phyloP scores from a whole-genome alignment of 2,113 vertebrate species.

The Cyanistes caeruleus region DNA sequence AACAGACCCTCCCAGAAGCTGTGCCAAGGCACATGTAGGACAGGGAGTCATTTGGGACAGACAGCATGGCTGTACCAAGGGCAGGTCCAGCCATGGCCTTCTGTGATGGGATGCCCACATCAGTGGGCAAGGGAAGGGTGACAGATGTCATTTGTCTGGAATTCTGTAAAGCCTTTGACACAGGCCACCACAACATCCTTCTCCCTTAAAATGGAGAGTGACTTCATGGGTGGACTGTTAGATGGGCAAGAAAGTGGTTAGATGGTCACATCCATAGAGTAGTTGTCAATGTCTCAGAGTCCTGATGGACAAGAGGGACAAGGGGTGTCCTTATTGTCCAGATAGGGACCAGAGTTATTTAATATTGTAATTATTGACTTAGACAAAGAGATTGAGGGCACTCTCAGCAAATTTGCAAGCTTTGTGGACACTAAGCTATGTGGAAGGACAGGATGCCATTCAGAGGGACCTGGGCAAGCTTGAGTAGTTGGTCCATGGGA shows the following conservation, averaged over 20 bases:
- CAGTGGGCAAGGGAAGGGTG: neutral
- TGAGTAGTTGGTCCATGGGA: too few relatives aligned
- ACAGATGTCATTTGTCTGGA: neutral
- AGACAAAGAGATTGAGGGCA: neutral
- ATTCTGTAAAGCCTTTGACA: neutral
- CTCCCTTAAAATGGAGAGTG: neutral
- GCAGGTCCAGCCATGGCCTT: neutral
- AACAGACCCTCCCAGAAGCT: neutral
- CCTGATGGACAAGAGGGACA: neutral
- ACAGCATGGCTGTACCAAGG: neutral
- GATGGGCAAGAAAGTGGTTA: neutral
- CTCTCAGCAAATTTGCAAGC: neutral
- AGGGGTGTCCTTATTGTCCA: neutral
- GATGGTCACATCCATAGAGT: neutral
- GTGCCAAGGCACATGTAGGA: neutral
- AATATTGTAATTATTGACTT: neutral
- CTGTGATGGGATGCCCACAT: too few relatives aligned
- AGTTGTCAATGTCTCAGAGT: neutral
- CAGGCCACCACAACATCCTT: neutral
- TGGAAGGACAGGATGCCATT: neutral
- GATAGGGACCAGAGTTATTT: neutral
- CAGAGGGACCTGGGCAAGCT: too few relatives aligned
- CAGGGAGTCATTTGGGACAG: neutral
- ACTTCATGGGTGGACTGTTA: neutral
- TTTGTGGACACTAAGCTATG: neutral